Evolutionary conservation across 1,140 invertebrate species (phyloP).

Genomic region (Aricia agestis): DNA sequence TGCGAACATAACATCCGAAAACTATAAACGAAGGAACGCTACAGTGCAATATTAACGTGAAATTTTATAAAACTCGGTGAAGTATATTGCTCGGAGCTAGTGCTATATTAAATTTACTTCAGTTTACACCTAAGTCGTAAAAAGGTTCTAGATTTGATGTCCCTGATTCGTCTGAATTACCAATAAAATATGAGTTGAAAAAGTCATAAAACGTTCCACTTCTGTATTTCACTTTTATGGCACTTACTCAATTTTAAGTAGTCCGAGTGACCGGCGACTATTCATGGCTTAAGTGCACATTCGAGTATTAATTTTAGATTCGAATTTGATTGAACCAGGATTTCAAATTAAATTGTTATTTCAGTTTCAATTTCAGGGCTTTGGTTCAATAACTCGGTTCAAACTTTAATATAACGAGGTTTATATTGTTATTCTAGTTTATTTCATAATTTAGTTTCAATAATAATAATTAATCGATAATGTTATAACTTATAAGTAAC

Average conservation of each 20-base stretch:
- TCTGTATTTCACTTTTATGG: slow-evolving; percentile 31
- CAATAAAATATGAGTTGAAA: slow-evolving; percentile 57
- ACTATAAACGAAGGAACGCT: not conserved
- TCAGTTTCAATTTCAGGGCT: not conserved
- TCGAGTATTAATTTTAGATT: not conserved
- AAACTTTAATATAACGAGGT: no score
- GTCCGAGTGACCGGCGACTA: slow-evolving; percentile 25
- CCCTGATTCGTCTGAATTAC: slow-evolving; percentile 48
- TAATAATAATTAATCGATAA: no score
- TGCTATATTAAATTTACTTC: slow-evolving; percentile 22
- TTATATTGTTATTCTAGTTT: no score
- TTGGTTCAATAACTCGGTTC: no score
- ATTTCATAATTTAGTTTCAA: no score
- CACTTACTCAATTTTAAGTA: slow-evolving; percentile 27
- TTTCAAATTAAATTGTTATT: not conserved
- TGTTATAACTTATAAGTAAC: no score
- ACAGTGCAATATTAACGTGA: not conserved
- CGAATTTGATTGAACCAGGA: not conserved
- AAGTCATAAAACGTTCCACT: slow-evolving; percentile 50
- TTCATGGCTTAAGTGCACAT: not conserved
- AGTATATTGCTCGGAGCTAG: not conserved
- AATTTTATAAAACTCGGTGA: not conserved
- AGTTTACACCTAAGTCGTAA: slow-evolving; percentile 47
- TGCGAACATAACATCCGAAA: not conserved
- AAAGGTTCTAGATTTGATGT: slow-evolving; percentile 45